Evolutionary conservation across 1,140 invertebrate genomes (phyloP).

Genomic region (Streblospio benedicti): DNA sequence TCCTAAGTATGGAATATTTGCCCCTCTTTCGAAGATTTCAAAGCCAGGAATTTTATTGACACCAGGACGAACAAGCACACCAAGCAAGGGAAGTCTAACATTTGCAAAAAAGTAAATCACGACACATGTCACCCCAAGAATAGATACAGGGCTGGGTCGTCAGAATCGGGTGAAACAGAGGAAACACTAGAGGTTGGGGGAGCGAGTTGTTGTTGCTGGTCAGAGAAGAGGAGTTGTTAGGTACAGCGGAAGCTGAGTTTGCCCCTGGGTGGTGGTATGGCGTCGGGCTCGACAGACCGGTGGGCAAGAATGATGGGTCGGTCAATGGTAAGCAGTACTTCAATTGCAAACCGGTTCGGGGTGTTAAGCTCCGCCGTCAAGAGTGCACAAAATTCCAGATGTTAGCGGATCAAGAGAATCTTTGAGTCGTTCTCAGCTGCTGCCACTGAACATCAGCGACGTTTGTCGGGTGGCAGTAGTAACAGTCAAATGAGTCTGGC

Average conservation of each 20-base stretch:
- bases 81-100: no score
- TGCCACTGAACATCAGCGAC: background rate
- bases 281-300: constrained; percentile 48
- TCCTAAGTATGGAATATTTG: constrained; percentile 47
- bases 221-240: constrained; percentile 44
- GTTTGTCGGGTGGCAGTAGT: constrained; percentile 1
- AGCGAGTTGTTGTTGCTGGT: constrained; percentile 44
- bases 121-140: constrained; percentile 46
- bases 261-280: constrained; percentile 52
- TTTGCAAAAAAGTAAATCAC: constrained; percentile 41
- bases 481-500: background rate
- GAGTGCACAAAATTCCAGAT: constrained; percentile 42
- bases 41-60: constrained; percentile 33
- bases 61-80: no score
- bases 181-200: constrained; percentile 36
- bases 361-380: constrained; percentile 47
- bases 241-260: constrained; percentile 45
- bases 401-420: constrained; percentile 21
- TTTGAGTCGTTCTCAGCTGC: background rate
- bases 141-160: constrained; percentile 52
- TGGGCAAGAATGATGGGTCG: constrained; percentile 51
- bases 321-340: constrained; percentile 42
- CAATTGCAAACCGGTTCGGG: constrained; percentile 24
- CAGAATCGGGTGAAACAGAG: background rate
- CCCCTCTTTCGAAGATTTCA: constrained; percentile 47